These are phyloP conservation scores for Drosophila paracracens DNA, from an alignment of 2,888 invertebrate species.

Conservation along the genomic window DNA sequence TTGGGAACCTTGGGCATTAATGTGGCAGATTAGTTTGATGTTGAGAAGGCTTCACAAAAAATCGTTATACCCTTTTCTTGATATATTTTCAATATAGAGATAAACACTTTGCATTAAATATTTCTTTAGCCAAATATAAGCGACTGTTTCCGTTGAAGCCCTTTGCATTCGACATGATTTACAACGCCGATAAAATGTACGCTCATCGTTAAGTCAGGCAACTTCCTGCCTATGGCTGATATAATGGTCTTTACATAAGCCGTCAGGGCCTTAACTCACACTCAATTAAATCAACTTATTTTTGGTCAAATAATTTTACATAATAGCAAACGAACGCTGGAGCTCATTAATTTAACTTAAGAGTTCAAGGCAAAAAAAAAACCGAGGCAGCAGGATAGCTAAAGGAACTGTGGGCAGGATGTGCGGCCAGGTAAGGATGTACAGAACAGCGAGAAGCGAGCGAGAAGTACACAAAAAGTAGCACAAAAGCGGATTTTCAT, in stretches of 20 bases:
- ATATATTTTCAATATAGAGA: background rate
- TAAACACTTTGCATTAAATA: constrained; percentile 7
- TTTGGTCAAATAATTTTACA: constrained; percentile 80
- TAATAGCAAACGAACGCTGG: constrained; percentile 57
- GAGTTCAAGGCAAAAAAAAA: constrained; percentile 51
- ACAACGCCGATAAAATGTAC: constrained; percentile 44
- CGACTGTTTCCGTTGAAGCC: constrained; percentile 14
- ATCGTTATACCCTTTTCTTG: background rate
- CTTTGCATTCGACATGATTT: constrained; percentile 44
- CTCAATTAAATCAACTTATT: constrained; percentile 78
- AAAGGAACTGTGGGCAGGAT: constrained; percentile 39
- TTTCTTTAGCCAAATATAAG: background rate
- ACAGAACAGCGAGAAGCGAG: constrained; percentile 17
- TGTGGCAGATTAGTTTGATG: background rate
- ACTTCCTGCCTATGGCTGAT: constrained; percentile 43
- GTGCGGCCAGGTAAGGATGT: constrained; percentile 61
- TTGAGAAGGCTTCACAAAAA: background rate
- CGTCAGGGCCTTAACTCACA: constrained; percentile 55
- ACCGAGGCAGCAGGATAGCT: constrained; percentile 17
- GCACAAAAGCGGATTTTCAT: constrained; percentile 80
- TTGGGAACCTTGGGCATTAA: background rate
- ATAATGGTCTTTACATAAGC: constrained; percentile 41
- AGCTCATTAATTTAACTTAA: constrained; percentile 79
- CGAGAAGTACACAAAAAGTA: constrained; percentile 59
- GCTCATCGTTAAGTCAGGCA: constrained; percentile 49